phyloP scores from a whole-genome alignment of 2,113 vertebrate species.

The Brachyhypopomus gauderio region DNA sequence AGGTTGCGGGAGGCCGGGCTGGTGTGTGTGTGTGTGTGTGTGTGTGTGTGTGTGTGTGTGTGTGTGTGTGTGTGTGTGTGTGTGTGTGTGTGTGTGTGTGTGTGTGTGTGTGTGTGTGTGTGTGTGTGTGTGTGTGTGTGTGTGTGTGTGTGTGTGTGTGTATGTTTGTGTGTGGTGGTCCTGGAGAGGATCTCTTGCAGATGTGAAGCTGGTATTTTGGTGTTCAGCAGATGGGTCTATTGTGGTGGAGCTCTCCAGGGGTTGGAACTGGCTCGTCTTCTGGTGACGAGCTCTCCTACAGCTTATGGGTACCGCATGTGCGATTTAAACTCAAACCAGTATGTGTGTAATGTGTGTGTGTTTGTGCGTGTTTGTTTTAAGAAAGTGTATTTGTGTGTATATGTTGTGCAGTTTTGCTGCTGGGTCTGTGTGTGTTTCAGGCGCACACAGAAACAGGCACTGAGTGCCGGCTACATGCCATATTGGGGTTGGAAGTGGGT shows the following conservation, averaged over 20 bases:
- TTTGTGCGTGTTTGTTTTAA: neutral
- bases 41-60: neutral
- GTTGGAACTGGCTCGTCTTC: neutral
- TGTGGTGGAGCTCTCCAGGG: slow-evolving; percentile 20
- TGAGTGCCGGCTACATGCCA: slow-evolving; percentile 5
- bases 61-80: neutral
- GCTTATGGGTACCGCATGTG: neutral
- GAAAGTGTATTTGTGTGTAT: slow-evolving; percentile 40
- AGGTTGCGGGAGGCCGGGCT: neutral
- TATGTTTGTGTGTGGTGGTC: neutral
- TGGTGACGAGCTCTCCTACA: slow-evolving; percentile 2
- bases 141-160: neutral
- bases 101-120: neutral
- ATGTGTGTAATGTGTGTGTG: slow-evolving; percentile 17
- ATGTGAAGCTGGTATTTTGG: slow-evolving; percentile 64
- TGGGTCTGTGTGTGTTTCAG: slow-evolving; percentile 21
- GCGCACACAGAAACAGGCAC: slow-evolving; percentile 9
- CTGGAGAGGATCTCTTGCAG: slow-evolving; percentile 53
- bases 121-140: neutral
- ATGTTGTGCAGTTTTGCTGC: slow-evolving; percentile 23
- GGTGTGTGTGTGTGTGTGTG: neutral
- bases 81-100: neutral
- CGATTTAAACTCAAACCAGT: neutral
- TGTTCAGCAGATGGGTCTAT: slow-evolving; percentile 49
- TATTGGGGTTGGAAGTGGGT: slow-evolving; percentile 38